A percentile compares a stretch with the other conserved stretches of the same genome.
phyloP scores from a whole-genome alignment of 2,113 vertebrate genomes.

The Penelope pileata region DNA sequence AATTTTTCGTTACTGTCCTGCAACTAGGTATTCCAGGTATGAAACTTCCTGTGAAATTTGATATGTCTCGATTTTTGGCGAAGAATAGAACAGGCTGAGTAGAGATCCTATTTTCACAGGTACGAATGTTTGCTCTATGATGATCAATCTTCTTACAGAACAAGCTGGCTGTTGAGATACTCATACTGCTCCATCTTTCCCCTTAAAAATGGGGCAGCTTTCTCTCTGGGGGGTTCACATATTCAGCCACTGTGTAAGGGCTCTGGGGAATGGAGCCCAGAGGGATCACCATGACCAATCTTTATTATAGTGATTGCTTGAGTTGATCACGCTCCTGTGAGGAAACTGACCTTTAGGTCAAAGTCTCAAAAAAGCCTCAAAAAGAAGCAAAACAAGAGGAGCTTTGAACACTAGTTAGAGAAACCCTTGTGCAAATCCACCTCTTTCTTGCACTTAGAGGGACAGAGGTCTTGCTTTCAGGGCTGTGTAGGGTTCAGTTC shows the following conservation, averaged over 20 bases:
- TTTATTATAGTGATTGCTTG: background rate
- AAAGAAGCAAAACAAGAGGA: background rate
- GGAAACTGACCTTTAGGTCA: background rate
- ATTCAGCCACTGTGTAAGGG: background rate
- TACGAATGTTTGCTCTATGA: background rate
- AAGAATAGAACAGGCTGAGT: too few species aligned
- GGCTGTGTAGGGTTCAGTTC: background rate
- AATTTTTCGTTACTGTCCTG: background rate
- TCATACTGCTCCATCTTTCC: background rate
- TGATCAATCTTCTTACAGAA: background rate
- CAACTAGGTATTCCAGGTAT: background rate
- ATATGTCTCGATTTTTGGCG: background rate
- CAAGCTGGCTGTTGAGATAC: background rate
- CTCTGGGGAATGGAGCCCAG: background rate
- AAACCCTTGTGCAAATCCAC: background rate
- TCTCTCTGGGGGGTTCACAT: background rate
- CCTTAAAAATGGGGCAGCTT: background rate
- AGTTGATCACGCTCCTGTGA: accelerated
- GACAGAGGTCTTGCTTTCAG: background rate
- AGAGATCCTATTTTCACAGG: background rate
- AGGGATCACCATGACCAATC: accelerated
- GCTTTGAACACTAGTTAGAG: background rate
- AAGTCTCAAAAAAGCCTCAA: background rate
- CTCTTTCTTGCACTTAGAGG: background rate
- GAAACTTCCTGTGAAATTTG: background rate